Evolutionary conservation across 2,888 invertebrate genomes (phyloP), one percentile per base, ranked within the genome.

Genomic region (Ichneumoninae sp.): DNA sequence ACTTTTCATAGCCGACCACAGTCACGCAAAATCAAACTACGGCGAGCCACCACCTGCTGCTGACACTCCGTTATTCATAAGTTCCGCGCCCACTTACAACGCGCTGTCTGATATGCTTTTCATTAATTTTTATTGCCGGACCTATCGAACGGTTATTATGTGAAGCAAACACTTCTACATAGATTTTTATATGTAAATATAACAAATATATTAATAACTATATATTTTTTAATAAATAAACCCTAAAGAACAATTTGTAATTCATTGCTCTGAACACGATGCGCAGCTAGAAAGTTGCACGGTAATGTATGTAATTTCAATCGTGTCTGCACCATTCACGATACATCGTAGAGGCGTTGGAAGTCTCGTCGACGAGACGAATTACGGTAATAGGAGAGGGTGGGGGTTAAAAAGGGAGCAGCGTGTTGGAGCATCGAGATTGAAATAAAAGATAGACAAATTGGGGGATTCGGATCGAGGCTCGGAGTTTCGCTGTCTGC

Each of bases 21-120:
- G 91, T 91, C 90, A 91, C 90, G 92, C 90, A 88, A 92, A 91
- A 91, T 91, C 90, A 89, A 90, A 90, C 86, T 85, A 87, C 87
- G 89, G 88, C 33, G n/a, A 65, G 84, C 82, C 80, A 81, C 66
- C 66, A 75, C 71, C 76, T 83, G 76, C 83, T 68, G 65, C 70
- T 69, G 36, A 52, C 16, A 54, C 13, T 74, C 50, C 40, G 50
- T 72, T 60, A 76, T 83, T 80, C 16, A 80, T 52, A 30, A 52
- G 60, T 70, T 33, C 65, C 47, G 22, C 65, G 26, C 30, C 26
- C 30, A 54, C 22, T 22, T 54, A 22, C 40, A 10, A 54, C 54
- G 54, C 44, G 36, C 16, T 30, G 10, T 52, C 10, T 44, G 76
- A 72, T 80, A 47, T 77, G 19, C 57, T 30, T 60, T 60, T 60